Conservation (phyloP, 2,888 invertebrate genomes). For the Itoplectis maculator region DNA sequence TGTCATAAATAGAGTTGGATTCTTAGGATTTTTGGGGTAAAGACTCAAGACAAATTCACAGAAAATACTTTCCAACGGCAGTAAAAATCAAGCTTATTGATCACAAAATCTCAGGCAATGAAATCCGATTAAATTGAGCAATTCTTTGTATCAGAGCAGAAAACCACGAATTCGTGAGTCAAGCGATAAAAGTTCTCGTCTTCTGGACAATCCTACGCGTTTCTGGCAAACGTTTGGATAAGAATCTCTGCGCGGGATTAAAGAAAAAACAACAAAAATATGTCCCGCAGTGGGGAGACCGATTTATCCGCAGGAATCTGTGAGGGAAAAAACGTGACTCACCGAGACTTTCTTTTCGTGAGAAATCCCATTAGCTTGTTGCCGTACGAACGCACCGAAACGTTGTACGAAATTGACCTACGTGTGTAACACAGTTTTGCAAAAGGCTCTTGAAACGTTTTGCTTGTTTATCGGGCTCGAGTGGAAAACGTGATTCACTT, state of each 20-base stretch:
- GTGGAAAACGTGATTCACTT: slow-evolving; percentile 15
- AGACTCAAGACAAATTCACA: too few species aligned
- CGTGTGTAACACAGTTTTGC: slow-evolving; percentile 39
- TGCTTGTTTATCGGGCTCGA: slow-evolving; percentile 29
- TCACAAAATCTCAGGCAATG: neutral
- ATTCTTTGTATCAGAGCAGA: neutral
- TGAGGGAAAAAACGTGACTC: slow-evolving; percentile 59
- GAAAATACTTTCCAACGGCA: too few species aligned
- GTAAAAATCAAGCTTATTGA: neutral
- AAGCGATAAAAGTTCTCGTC: neutral
- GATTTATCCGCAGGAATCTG: slow-evolving; percentile 21
- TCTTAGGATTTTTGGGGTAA: too few species aligned
- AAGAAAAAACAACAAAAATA: slow-evolving; percentile 28
- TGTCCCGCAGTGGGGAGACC: slow-evolving; percentile 8
- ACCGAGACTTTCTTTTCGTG: slow-evolving; percentile 64
- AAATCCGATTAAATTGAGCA: neutral
- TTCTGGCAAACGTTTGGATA: slow-evolving; percentile 5
- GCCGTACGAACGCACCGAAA: neutral
- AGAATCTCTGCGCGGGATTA: slow-evolving; percentile 16
- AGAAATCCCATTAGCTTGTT: slow-evolving; percentile 55
- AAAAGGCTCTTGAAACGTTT: slow-evolving; percentile 37
- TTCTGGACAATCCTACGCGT: neutral
- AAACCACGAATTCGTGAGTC: neutral
- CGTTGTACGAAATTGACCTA: slow-evolving; percentile 43
- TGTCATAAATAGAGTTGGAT: too few species aligned